A percentile compares a stretch with the other conserved stretches of the same genome.
Evolutionary conservation across 1,140 invertebrate genomes (phyloP).

Genomic region (Drosophila leontia): DNA sequence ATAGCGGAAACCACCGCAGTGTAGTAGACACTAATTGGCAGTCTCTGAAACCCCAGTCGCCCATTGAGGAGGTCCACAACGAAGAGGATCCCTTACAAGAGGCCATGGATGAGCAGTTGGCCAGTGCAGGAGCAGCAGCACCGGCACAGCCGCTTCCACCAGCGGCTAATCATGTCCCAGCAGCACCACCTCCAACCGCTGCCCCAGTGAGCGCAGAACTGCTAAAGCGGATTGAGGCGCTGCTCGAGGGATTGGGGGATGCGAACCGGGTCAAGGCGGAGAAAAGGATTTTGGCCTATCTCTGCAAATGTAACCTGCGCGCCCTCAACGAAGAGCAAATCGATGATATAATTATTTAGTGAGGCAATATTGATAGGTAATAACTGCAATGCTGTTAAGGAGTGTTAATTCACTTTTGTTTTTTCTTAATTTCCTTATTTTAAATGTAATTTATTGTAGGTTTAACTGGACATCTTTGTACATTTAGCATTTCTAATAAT

Average conservation of each 20-base stretch:
- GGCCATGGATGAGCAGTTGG: slow-evolving; percentile 79
- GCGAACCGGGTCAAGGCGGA: slow-evolving; percentile 68
- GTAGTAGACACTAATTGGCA: slow-evolving; percentile 11
- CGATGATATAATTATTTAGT: slow-evolving; percentile 73
- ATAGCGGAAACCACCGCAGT: slow-evolving; percentile 20
- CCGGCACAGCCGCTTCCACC: background rate
- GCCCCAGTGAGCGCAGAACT: slow-evolving; percentile 23
- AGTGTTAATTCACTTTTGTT: background rate
- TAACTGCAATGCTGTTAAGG: background rate
- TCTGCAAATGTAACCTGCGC: slow-evolving; percentile 75
- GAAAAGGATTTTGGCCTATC: slow-evolving; percentile 68
- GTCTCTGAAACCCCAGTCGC: slow-evolving; percentile 29
- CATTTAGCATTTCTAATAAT: no score
- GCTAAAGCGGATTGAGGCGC: slow-evolving; percentile 67
- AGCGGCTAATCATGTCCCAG: slow-evolving; percentile 3
- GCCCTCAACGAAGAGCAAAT: slow-evolving; percentile 68
- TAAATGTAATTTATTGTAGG: background rate
- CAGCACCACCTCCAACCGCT: background rate
- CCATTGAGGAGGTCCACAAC: slow-evolving; percentile 60
- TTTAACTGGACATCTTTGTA: background rate
- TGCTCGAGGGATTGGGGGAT: slow-evolving; percentile 67
- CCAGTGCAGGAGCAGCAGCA: slow-evolving; percentile 1
- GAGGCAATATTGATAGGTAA: background rate
- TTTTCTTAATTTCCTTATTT: slow-evolving; percentile 2
- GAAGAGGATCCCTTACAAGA: slow-evolving; percentile 76